These are phyloP conservation scores for Rhabdomys dilectus DNA, from an alignment of 2,113 vertebrate species.

Conservation along the genomic window DNA sequence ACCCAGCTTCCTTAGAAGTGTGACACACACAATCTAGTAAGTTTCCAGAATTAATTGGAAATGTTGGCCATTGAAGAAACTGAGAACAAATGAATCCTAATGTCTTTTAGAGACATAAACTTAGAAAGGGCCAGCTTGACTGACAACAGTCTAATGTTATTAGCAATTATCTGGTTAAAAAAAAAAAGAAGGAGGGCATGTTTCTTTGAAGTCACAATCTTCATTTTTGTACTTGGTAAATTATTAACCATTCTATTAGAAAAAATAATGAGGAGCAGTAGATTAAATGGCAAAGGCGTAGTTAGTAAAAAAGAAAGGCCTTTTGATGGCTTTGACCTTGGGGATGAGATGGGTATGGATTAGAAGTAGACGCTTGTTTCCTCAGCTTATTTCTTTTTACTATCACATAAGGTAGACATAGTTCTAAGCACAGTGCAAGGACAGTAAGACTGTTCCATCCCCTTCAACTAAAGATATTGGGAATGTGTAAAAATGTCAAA, in stretches of 20 bases:
- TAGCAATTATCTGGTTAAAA: constrained; percentile 71
- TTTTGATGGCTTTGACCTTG: constrained; percentile 69
- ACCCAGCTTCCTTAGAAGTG: constrained; percentile 50
- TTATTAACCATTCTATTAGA: constrained; percentile 83
- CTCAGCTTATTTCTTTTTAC: constrained; percentile 41
- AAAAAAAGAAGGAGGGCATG: constrained; percentile 55
- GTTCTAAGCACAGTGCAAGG: background rate
- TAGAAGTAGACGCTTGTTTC: constrained; percentile 38
- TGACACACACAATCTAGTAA: background rate
- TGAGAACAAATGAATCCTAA: constrained; percentile 71
- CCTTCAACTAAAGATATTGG: constrained; percentile 42
- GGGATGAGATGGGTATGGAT: constrained; percentile 31
- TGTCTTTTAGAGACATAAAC: constrained; percentile 68
- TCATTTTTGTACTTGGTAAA: constrained; percentile 80
- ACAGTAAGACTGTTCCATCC: constrained; percentile 8
- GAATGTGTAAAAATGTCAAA: constrained; percentile 31
- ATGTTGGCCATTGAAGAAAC: constrained; percentile 55
- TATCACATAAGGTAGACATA: background rate
- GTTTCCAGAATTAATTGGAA: constrained; percentile 75
- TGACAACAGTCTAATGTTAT: constrained; percentile 71
- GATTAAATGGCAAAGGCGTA: constrained; percentile 71
- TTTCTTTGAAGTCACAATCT: constrained; percentile 74
- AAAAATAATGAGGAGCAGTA: constrained; percentile 77
- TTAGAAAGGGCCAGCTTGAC: constrained; percentile 62
- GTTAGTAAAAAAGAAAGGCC: constrained; percentile 60